Conservation (phyloP, 2,797 vertebrate species). For the Enoplosus armatus region DNA sequence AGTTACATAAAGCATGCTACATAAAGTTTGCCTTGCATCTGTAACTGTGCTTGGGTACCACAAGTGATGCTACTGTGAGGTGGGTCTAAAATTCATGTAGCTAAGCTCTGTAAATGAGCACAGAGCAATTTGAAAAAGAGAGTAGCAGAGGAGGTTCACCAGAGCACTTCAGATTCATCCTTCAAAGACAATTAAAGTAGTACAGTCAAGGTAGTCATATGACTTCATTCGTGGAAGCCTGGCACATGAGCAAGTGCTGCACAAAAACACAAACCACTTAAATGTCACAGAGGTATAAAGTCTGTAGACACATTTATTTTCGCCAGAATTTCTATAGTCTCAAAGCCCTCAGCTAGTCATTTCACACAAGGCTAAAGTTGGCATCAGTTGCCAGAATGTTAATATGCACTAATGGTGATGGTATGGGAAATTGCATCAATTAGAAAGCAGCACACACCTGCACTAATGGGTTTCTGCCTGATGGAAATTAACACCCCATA, state of each 20-base stretch:
- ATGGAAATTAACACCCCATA: conserved; percentile 22
- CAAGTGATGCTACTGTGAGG: neutral
- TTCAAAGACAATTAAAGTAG: neutral
- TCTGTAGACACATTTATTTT: conserved; percentile 16
- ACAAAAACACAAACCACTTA: conserved; percentile 28
- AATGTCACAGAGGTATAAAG: conserved; percentile 28
- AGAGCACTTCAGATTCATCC: neutral
- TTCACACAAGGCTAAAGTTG: conserved; percentile 46
- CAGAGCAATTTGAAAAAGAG: neutral
- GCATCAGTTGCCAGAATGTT: conserved; percentile 37
- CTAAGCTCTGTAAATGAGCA: conserved; percentile 2
- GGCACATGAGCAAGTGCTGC: neutral
- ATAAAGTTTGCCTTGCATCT: neutral
- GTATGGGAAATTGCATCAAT: conserved; percentile 58
- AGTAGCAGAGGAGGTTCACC: neutral
- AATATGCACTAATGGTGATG: conserved; percentile 54
- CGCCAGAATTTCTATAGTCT: conserved; percentile 4
- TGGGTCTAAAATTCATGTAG: neutral
- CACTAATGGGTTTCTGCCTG: conserved; percentile 48
- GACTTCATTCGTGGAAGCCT: neutral
- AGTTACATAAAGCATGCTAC: neutral
- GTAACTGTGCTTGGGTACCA: neutral
- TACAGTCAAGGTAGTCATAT: neutral
- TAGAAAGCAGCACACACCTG: conserved; percentile 50
- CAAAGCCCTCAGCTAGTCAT: conserved; percentile 18